phyloP scores from a whole-genome alignment of 2,888 invertebrate genomes.

The Gymnoscelis rufifasciata region DNA sequence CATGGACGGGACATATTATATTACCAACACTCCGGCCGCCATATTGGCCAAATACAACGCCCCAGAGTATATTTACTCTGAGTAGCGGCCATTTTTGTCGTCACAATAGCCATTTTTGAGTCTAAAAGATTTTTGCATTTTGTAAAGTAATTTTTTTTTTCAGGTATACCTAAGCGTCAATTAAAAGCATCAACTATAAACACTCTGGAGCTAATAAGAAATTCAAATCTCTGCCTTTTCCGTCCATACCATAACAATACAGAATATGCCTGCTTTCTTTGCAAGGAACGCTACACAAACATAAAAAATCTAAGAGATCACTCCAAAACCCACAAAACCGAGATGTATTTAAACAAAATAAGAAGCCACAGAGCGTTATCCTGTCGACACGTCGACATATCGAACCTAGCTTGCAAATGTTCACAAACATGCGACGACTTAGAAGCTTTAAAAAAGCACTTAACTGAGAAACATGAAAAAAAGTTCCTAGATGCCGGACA shows the following conservation, averaged over 20 bases:
- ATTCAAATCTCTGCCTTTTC: slow-evolving; percentile 53
- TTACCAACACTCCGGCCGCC: no score
- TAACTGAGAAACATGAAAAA: slow-evolving; percentile 35
- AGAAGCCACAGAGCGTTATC: slow-evolving; percentile 32
- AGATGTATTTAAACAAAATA: slow-evolving; percentile 32
- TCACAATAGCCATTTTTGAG: no score
- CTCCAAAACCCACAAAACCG: slow-evolving; percentile 30
- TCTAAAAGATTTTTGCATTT: neutral
- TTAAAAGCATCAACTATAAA: slow-evolving; percentile 33
- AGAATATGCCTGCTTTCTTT: slow-evolving; percentile 46
- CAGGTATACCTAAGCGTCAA: neutral
- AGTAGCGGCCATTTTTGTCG: no score
- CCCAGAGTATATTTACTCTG: no score
- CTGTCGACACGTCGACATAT: slow-evolving; percentile 49
- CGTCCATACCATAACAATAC: slow-evolving; percentile 36
- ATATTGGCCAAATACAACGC: no score
- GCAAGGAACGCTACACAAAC: slow-evolving; percentile 37
- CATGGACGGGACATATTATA: no score
- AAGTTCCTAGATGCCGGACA: slow-evolving; percentile 34
- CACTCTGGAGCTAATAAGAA: slow-evolving; percentile 43
- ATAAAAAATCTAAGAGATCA: slow-evolving; percentile 41
- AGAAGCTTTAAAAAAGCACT: slow-evolving; percentile 36
- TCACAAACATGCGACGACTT: slow-evolving; percentile 30
- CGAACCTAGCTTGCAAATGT: slow-evolving; percentile 46
- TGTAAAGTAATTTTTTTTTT: neutral